These are phyloP conservation scores for Oxyura jamaicensis DNA, from an alignment of 2,113 vertebrate genomes.

Conservation along the genomic window DNA sequence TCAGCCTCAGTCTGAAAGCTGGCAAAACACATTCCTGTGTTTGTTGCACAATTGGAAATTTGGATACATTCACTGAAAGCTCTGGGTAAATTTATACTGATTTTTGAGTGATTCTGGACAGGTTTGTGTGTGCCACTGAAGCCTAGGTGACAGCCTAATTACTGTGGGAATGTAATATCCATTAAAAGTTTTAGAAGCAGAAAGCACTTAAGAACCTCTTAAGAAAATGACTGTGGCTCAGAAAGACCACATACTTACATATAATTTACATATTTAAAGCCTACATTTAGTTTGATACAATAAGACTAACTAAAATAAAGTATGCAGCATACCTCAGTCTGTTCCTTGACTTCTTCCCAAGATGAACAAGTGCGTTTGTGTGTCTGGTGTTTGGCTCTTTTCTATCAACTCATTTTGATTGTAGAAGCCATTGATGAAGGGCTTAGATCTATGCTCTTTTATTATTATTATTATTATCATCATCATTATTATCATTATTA, in stretches of 20 bases:
- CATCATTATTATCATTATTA: neutral
- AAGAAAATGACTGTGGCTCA: neutral
- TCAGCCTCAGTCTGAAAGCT: neutral
- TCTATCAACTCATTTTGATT: neutral
- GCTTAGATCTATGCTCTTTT: neutral
- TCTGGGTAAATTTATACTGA: neutral
- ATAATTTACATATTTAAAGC: neutral
- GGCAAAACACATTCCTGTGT: neutral
- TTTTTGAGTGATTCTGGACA: neutral
- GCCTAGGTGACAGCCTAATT: neutral
- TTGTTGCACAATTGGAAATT: neutral
- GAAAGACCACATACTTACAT: neutral
- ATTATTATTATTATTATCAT: too few species aligned
- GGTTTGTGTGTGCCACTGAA: neutral
- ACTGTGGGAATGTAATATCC: neutral
- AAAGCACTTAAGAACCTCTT: neutral
- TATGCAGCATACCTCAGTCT: neutral
- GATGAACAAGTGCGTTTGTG: neutral
- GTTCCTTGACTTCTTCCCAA: neutral
- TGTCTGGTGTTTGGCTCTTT: neutral
- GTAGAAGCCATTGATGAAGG: neutral
- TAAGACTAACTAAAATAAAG: neutral
- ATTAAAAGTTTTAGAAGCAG: neutral
- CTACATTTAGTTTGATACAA: neutral
- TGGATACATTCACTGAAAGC: neutral